These are phyloP conservation scores for Papilio demoleus DNA, from an alignment of 2,888 invertebrate species.

Conservation along the genomic window DNA sequence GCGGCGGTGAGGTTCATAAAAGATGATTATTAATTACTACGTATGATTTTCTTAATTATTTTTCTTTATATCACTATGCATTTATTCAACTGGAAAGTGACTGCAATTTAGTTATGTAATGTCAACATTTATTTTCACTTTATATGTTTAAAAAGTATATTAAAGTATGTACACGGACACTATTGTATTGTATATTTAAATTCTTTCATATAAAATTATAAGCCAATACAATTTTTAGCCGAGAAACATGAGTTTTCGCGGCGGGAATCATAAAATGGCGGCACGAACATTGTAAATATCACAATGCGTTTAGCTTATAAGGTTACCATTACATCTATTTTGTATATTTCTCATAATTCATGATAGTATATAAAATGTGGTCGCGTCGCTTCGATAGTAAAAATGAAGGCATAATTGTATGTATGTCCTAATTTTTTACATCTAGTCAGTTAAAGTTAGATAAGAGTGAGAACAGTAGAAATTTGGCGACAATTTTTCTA, in stretches of 20 bases:
- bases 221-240: conserved; percentile 45
- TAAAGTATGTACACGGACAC: not conserved
- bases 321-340: conserved; percentile 67
- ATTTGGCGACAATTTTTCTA: conserved; percentile 44
- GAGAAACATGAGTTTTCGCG: conserved; percentile 54
- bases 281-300: conserved; percentile 64
- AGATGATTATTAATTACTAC: conserved; percentile 1
- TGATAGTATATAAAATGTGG: conserved; percentile 54
- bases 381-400: conserved; percentile 67
- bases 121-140: conserved; percentile 9
- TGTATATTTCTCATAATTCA: conserved; percentile 77
- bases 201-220: conserved; percentile 31
- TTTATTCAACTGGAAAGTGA: conserved; percentile 63
- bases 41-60: conserved; percentile 42
- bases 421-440: conserved; percentile 67
- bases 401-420: conserved; percentile 58
- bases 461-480: conserved; percentile 59
- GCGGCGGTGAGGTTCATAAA: too few species aligned
- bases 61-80: conserved; percentile 77
- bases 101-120: conserved; percentile 26
- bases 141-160: not conserved
- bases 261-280: conserved; percentile 47
- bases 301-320: conserved; percentile 59
- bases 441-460: conserved; percentile 77
- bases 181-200: not conserved